Evolutionary conservation across 2,888 invertebrate species (phyloP).

Genomic region (Pyrrhia umbra): DNA sequence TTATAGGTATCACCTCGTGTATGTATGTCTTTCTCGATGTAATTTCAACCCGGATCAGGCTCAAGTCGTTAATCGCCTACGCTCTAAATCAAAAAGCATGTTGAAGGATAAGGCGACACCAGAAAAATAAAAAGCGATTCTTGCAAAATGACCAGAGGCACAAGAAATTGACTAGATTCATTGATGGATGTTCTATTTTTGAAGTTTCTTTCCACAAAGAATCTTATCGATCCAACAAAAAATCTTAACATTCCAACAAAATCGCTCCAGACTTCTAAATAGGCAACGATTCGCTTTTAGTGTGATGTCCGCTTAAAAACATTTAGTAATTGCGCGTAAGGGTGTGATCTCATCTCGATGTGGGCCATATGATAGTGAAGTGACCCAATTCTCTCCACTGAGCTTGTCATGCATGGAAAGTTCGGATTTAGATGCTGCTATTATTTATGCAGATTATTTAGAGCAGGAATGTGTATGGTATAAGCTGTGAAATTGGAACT

Average conservation of each 20-base stretch:
- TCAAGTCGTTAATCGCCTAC: no score
- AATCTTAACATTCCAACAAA: not conserved
- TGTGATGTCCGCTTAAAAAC: not conserved
- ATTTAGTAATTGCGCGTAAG: slow-evolving; percentile 21
- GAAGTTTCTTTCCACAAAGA: not conserved
- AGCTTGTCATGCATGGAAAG: not conserved
- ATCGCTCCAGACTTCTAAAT: not conserved
- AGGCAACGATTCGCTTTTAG: not conserved
- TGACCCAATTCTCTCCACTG: slow-evolving; percentile 16
- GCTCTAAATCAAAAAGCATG: not conserved
- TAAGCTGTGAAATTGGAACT: not conserved
- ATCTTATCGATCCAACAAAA: not conserved
- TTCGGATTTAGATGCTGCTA: not conserved
- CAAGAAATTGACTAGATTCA: not conserved
- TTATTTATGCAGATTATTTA: not conserved
- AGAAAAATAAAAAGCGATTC: not conserved
- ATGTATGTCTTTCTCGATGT: not conserved
- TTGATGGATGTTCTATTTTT: not conserved
- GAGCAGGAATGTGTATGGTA: not conserved
- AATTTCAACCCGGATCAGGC: not conserved
- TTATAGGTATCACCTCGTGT: no score
- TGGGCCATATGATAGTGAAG: not conserved
- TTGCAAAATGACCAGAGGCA: not conserved
- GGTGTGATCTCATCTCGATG: slow-evolving; percentile 15
- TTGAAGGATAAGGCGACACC: not conserved